A percentile compares a stretch with the other conserved stretches of the same genome.
phyloP scores from a whole-genome alignment of 2,113 vertebrate genomes.

The Nannobrachium achirus region DNA sequence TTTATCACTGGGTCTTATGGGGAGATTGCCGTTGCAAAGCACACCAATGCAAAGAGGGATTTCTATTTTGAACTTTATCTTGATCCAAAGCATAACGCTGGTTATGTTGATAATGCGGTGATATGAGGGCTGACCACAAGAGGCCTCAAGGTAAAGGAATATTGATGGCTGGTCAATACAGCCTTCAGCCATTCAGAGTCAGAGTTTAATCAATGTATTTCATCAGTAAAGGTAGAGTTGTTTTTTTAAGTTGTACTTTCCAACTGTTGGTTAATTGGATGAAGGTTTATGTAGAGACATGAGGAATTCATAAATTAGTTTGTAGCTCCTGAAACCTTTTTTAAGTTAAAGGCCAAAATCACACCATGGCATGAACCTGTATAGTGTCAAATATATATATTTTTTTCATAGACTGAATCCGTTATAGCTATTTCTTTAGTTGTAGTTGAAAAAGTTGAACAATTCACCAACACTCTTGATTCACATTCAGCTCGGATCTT shows the following conservation, averaged over 20 bases:
- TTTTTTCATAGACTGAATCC: too few relatives aligned
- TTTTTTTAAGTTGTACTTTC: too few relatives aligned
- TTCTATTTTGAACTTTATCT: neutral
- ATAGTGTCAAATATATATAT: too few relatives aligned
- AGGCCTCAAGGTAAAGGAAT: neutral
- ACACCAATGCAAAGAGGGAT: neutral
- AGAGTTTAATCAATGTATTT: neutral
- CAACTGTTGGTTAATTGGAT: too few relatives aligned
- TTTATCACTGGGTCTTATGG: neutral
- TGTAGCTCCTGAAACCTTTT: too few relatives aligned
- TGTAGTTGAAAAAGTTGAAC: neutral
- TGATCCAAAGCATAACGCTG: neutral
- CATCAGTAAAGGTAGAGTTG: neutral
- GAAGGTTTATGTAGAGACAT: too few relatives aligned
- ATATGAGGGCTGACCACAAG: neutral
- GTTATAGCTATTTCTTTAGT: neutral
- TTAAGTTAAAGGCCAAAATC: too few relatives aligned
- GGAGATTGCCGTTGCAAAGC: neutral
- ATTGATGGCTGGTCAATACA: conserved; percentile 10
- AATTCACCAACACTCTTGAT: neutral
- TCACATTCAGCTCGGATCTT: conserved; percentile 12
- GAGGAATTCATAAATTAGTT: too few relatives aligned
- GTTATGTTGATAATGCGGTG: neutral
- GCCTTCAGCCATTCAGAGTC: conserved; percentile 1
- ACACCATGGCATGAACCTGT: too few relatives aligned